These are phyloP conservation scores for Sphenopsis melanotis DNA, from an alignment of 2,797 vertebrate species.

Conservation along the genomic window DNA sequence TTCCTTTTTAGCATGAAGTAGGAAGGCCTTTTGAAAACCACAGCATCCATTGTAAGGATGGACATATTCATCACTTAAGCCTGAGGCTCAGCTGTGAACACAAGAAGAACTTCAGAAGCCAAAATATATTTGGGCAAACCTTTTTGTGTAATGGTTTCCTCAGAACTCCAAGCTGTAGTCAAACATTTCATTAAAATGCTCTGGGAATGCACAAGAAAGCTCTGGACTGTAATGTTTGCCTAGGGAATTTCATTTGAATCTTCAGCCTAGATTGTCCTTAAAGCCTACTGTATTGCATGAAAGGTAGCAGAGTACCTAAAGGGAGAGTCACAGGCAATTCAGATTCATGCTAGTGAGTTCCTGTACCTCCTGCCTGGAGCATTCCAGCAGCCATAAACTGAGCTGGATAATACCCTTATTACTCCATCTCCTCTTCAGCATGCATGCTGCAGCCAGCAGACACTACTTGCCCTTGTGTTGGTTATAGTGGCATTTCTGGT, in stretches of 20 bases:
- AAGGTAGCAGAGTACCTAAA: neutral
- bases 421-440: neutral
- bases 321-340: neutral
- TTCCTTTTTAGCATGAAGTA: neutral
- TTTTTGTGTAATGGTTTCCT: slow-evolving; percentile 9
- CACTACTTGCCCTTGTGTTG: neutral
- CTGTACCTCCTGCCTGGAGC: neutral
- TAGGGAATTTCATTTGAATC: neutral
- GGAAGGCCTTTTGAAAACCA: slow-evolving; percentile 12
- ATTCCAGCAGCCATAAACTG: neutral
- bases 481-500: neutral
- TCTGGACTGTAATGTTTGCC: neutral
- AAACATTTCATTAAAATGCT: neutral
- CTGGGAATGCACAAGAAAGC: neutral
- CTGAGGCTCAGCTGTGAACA: slow-evolving; percentile 2
- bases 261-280: neutral
- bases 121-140: slow-evolving; percentile 17
- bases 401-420: neutral
- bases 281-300: neutral
- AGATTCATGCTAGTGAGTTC: neutral
- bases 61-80: neutral
- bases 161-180: slow-evolving; percentile 1
- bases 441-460: neutral
- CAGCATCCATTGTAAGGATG: neutral
- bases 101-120: neutral